phyloP scores from a whole-genome alignment of 2,797 vertebrate genomes.

The Enteromius argenteus region DNA sequence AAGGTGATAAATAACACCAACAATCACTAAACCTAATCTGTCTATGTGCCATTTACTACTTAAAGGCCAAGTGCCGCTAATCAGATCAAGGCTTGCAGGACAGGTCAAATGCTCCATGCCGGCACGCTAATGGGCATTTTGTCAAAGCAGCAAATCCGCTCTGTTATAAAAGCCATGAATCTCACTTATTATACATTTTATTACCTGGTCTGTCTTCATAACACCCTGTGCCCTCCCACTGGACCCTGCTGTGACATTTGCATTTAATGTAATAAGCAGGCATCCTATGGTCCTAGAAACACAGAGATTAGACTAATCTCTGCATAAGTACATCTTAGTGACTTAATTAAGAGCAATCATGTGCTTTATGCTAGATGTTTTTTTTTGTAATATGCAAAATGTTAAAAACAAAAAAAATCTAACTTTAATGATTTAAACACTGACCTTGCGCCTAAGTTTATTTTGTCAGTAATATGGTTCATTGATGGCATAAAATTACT shows the following conservation, averaged over 20 bases:
- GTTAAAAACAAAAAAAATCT: neutral
- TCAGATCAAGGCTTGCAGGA: neutral
- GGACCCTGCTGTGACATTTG: neutral
- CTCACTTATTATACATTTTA: slow-evolving; percentile 40
- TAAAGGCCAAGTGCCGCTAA: slow-evolving; percentile 18
- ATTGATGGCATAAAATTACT: neutral
- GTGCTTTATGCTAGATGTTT: neutral
- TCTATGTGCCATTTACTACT: slow-evolving; percentile 25
- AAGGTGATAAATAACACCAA: slow-evolving; percentile 24
- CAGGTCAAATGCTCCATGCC: neutral
- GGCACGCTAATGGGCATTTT: slow-evolving; percentile 7
- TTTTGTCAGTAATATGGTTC: neutral
- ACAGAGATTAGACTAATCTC: neutral
- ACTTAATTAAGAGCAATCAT: neutral
- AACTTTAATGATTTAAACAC: neutral
- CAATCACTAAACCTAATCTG: slow-evolving; percentile 25
- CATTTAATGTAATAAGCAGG: slow-evolving; percentile 31
- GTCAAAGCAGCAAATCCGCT: neutral
- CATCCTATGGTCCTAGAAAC: neutral
- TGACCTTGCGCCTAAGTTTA: neutral
- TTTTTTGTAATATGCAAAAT: neutral
- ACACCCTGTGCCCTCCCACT: slow-evolving; percentile 25
- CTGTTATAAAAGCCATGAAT: slow-evolving; percentile 40
- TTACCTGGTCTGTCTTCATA: slow-evolving; percentile 58
- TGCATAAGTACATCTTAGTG: neutral